These are phyloP conservation scores for Amphipoea oculea DNA, from an alignment of 2,888 invertebrate genomes.

Conservation along the genomic window DNA sequence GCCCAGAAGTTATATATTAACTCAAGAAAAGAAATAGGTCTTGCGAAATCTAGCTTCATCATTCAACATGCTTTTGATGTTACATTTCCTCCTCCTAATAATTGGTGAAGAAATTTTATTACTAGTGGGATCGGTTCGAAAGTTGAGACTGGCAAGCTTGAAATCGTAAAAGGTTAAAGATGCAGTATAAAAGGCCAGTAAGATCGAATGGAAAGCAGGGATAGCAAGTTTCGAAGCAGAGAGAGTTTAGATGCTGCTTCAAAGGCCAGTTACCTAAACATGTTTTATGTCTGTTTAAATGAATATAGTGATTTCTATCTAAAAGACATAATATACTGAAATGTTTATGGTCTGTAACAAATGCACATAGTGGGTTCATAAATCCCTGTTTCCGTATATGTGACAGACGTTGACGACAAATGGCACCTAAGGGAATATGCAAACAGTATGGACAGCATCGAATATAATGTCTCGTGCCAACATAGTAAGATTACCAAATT, in stretches of 20 bases:
- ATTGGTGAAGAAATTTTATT: background rate
- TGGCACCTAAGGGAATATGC: background rate
- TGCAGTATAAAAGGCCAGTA: background rate
- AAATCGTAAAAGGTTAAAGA: constrained; percentile 15
- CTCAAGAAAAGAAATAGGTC: background rate
- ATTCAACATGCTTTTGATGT: background rate
- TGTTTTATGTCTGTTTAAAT: background rate
- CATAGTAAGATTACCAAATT: background rate
- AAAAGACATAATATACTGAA: background rate
- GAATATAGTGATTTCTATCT: background rate
- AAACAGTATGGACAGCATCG: background rate
- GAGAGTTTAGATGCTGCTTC: background rate
- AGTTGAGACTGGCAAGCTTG: background rate
- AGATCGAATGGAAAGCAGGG: background rate
- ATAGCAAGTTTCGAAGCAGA: constrained; percentile 18
- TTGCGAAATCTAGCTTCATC: background rate
- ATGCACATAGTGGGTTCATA: background rate
- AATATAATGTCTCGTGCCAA: background rate
- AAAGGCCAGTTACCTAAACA: background rate
- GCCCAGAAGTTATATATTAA: background rate
- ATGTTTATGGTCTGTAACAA: background rate
- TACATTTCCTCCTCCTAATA: background rate
- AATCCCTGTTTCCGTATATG: background rate
- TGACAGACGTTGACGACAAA: background rate
- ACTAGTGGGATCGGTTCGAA: background rate